A percentile compares a stretch with the other conserved stretches of the same genome.
phyloP scores from a whole-genome alignment of 1,140 invertebrate species.

The Mamestra configurata region DNA sequence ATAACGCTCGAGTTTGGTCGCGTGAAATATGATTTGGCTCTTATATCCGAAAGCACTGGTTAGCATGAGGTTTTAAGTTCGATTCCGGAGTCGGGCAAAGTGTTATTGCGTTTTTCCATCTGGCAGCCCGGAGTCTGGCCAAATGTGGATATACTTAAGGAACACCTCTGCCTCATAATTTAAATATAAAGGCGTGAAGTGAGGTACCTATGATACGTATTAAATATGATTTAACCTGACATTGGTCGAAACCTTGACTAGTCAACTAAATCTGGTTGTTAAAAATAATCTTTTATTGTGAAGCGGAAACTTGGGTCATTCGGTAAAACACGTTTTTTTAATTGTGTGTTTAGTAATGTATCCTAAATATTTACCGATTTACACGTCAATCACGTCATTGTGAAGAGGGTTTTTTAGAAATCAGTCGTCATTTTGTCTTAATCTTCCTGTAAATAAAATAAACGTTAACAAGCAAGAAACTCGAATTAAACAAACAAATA shows the following conservation, averaged over 20 bases:
- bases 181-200: too few relatives aligned
- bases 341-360: not conserved
- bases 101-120: too few relatives aligned
- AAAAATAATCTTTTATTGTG: conserved; percentile 9
- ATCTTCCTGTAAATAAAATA: not conserved
- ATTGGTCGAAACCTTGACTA: conserved; percentile 18
- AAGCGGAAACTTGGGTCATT: conserved; percentile 19
- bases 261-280: not conserved
- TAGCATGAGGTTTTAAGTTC: too few relatives aligned
- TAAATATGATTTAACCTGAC: conserved; percentile 6
- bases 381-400: not conserved
- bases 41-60: too few relatives aligned
- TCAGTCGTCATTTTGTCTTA: not conserved
- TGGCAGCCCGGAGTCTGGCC: too few relatives aligned
- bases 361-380: not conserved
- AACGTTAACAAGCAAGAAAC: not conserved
- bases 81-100: too few relatives aligned
- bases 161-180: too few relatives aligned
- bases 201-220: too few relatives aligned
- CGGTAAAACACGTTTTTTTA: not conserved
- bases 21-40: conserved; percentile 11
- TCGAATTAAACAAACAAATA: not conserved
- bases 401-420: not conserved
- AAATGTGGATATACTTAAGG: too few relatives aligned
- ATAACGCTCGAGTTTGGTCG: not conserved